Base-by-base conservation (phyloP, 2,888 invertebrate species). In the Acheta domesticus region DNA sequence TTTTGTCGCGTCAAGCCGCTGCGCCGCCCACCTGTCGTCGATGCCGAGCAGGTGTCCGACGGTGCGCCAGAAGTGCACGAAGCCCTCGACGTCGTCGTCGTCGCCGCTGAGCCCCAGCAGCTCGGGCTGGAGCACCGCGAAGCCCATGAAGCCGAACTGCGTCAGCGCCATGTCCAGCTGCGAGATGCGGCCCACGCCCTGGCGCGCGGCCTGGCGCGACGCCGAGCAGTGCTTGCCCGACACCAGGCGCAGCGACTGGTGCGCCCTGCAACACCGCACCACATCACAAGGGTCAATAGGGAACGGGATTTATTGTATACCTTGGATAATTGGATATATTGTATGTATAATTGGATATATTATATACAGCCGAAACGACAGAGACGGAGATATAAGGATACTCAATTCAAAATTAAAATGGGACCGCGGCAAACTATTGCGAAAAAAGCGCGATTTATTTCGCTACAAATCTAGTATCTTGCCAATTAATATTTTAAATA, bases 141-240 rank as follows among this genome's bases (percentile, higher is more conserved):
- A 92, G 0, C 96, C 96, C 85, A 96, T 90, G 85, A 97, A 97
- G 4, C 95, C 96, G 85, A 94, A 95, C 86, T 95, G 95, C 0
- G 96, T 96, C 14, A 96, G 86, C 0, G 93, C 93, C 90, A 97
- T 91, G 85, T 96, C 96, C 82, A 93, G 90, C 86, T 97, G 97
- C 0, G 93, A 92, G 62, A 96, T 92, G 73, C 89, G 87, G 0
- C 90, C 90, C 3, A 88, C 83, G 11, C 90, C 87, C 1, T 87
- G 87, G 16, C 87, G 85, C 12, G 85, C 85, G 49, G 89, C 87
- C 81, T 88, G 86, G 23, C 89, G 87, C 74, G 91, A 91, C 0
- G 92, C 92, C 2, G 89, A 88, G 62, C 92, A 87, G 84, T 95
- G 95, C 4, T 92, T 90, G 50, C 87, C 89, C 76, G 93, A 89